Conservation (phyloP, 1,140 invertebrate genomes). For the Drosophila mojavensis region DNA sequence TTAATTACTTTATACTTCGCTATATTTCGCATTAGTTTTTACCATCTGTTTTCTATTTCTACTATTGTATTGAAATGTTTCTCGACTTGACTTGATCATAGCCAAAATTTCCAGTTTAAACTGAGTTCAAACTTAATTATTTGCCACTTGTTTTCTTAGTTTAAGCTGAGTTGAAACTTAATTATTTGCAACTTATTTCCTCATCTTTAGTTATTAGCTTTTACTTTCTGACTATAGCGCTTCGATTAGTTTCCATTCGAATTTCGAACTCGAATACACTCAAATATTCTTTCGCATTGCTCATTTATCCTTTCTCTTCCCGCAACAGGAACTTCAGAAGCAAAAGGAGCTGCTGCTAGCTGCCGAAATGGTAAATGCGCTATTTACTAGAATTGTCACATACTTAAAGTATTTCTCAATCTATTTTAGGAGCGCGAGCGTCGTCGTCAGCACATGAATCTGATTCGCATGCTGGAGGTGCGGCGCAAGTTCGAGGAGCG, state of each 20-base stretch:
- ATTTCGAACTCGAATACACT: too few relatives aligned
- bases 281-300: constrained; percentile 84
- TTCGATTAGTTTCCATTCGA: constrained; percentile 15
- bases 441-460: constrained; percentile 93
- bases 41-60: too few relatives aligned
- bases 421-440: constrained; percentile 92
- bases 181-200: too few relatives aligned
- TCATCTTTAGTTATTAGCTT: background rate
- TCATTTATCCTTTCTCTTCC: background rate
- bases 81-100: too few relatives aligned
- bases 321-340: constrained; percentile 93
- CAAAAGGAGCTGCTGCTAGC: constrained; percentile 93
- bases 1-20: too few relatives aligned
- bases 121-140: too few relatives aligned
- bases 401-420: background rate
- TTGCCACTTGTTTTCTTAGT: too few relatives aligned
- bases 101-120: too few relatives aligned
- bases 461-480: constrained; percentile 94
- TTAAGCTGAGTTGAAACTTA: too few relatives aligned
- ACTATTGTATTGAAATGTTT: too few relatives aligned
- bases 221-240: constrained; percentile 1
- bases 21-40: too few relatives aligned
- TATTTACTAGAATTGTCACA: too few relatives aligned
- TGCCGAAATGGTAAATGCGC: constrained; percentile 94
- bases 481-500: constrained; percentile 94